These are phyloP conservation scores for Mustelus asterias DNA, from an alignment of 2,113 vertebrate genomes.

Conservation along the genomic window DNA sequence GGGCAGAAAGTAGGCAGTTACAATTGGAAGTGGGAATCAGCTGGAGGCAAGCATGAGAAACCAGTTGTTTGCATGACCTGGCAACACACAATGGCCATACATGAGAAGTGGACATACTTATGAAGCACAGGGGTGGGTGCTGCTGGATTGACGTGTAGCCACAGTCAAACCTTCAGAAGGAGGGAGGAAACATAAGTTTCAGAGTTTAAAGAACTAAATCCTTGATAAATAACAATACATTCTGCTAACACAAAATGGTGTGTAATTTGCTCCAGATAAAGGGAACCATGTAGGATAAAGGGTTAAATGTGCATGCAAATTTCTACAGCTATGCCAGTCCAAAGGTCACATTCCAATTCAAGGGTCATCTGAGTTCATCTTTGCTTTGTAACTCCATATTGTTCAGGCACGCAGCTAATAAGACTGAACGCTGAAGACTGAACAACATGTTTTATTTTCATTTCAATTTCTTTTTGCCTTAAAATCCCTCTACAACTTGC, in stretches of 20 bases:
- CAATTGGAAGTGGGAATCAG: neutral
- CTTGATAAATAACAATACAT: neutral
- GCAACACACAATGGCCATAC: too few relatives aligned
- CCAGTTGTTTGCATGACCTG: neutral
- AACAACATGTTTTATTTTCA: neutral
- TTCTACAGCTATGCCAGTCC: neutral
- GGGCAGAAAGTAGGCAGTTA: neutral
- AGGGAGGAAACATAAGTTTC: neutral
- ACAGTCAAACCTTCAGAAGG: neutral
- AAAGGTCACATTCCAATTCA: conserved; percentile 1
- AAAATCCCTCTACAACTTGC: neutral
- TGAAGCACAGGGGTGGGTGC: neutral
- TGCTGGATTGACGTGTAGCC: neutral
- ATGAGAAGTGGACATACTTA: neutral
- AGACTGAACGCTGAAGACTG: neutral
- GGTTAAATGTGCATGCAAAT: neutral
- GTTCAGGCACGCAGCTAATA: neutral
- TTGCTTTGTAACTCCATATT: neutral
- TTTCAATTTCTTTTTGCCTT: neutral
- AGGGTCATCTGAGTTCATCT: conserved; percentile 11
- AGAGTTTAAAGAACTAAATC: neutral
- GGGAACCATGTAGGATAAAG: neutral
- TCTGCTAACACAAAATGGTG: neutral
- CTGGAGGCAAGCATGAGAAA: neutral
- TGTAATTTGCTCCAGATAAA: neutral